Conservation (phyloP, 2,888 invertebrate species). For the Cheilosia variabilis region DNA sequence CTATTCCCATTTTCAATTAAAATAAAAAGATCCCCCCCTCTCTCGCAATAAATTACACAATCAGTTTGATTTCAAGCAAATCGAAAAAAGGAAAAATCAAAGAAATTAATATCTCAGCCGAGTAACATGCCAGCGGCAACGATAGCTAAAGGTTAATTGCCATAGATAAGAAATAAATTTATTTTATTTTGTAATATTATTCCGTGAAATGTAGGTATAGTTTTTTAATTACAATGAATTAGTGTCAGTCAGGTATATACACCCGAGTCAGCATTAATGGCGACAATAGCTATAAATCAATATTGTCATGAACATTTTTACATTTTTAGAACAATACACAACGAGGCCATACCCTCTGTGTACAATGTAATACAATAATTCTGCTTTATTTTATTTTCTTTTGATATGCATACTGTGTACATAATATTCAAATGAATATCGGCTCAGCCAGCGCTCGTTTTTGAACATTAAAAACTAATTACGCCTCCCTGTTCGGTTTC, state of each 20-base stretch:
- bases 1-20: too few species aligned
- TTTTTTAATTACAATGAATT: slow-evolving; percentile 68
- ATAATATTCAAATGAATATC: slow-evolving; percentile 48
- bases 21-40: too few species aligned
- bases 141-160: slow-evolving; percentile 64
- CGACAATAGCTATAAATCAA: slow-evolving; percentile 66
- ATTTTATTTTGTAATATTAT: slow-evolving; percentile 65
- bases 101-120: slow-evolving; percentile 1
- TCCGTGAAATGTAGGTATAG: slow-evolving; percentile 59
- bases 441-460: slow-evolving; percentile 18
- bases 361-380: slow-evolving; percentile 9
- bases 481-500: slow-evolving; percentile 38
- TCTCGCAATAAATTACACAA: not conserved
- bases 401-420: slow-evolving; percentile 17
- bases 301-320: slow-evolving; percentile 66
- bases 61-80: slow-evolving; percentile 10
- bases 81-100: not conserved
- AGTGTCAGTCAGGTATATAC: slow-evolving; percentile 57
- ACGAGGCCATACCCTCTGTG: slow-evolving; percentile 17
- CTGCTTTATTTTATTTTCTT: not conserved
- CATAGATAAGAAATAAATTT: slow-evolving; percentile 72
- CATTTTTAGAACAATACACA: slow-evolving; percentile 55
- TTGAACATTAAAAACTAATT: slow-evolving; percentile 69
- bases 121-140: not conserved
- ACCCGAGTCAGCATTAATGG: slow-evolving; percentile 54